These are phyloP conservation scores for Lacerta viridis DNA, from an alignment of 2,797 vertebrate species.

Conservation along the genomic window DNA sequence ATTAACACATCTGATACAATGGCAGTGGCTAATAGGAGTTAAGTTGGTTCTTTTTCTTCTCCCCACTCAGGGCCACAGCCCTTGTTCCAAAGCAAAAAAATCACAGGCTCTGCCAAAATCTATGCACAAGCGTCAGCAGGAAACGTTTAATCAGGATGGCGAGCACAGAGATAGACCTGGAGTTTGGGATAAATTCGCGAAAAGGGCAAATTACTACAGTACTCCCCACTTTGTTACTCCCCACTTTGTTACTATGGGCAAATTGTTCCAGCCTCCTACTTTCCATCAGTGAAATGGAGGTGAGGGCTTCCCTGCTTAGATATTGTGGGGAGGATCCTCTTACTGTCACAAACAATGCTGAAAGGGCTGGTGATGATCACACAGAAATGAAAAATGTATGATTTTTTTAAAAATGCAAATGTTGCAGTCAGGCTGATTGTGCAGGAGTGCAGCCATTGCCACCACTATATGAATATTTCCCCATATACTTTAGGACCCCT, in stretches of 20 bases:
- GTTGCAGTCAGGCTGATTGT: background rate
- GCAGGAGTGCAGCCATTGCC: background rate
- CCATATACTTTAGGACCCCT: background rate
- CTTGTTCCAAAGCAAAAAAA: constrained; percentile 31
- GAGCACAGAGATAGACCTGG: background rate
- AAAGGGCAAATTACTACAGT: background rate
- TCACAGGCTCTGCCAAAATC: constrained; percentile 22
- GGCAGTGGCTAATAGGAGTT: constrained; percentile 55
- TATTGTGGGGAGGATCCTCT: background rate
- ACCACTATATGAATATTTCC: background rate
- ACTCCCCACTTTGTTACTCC: background rate
- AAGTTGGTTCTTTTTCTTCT: constrained; percentile 53
- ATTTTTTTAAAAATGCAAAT: background rate
- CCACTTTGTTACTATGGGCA: background rate
- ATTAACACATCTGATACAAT: constrained; percentile 62
- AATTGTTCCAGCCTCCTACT: background rate
- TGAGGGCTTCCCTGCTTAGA: background rate
- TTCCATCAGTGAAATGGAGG: background rate
- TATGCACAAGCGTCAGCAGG: background rate
- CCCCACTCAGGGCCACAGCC: constrained; percentile 29
- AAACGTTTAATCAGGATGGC: background rate
- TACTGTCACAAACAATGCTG: background rate
- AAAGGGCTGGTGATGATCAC: background rate
- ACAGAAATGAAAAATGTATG: background rate
- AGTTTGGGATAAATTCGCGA: background rate